Percentiles rank a stretch among this genome's conserved stretches.
phyloP scores from a whole-genome alignment of 2,888 invertebrate species.

The Tetranychus piercei region DNA sequence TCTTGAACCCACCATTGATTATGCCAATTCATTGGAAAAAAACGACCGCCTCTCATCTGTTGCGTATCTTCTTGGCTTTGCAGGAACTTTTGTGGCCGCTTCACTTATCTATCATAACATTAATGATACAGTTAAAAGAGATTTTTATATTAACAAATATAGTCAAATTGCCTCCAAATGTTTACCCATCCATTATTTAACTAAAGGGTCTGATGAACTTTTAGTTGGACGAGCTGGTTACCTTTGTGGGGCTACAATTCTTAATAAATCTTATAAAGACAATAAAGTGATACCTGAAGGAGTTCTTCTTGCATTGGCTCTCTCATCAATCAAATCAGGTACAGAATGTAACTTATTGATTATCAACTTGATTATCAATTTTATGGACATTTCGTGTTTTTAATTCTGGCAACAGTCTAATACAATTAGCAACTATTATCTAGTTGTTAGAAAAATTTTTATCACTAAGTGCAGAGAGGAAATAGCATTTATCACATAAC shows the following conservation, averaged over 20 bases:
- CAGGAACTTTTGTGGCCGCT: slow-evolving; percentile 54
- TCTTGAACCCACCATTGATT: slow-evolving; percentile 43
- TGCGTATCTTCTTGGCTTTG: slow-evolving; percentile 57
- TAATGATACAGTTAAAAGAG: slow-evolving; percentile 34
- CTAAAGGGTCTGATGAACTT: slow-evolving; percentile 47
- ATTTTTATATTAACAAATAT: slow-evolving; percentile 34
- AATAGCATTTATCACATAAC: too few species aligned
- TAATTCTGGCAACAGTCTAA: too few species aligned
- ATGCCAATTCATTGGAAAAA: slow-evolving; percentile 35
- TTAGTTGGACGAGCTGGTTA: slow-evolving; percentile 70
- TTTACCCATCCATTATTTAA: slow-evolving; percentile 32
- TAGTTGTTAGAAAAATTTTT: too few species aligned
- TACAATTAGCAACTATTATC: too few species aligned
- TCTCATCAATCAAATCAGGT: neutral
- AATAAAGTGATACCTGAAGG: too few species aligned
- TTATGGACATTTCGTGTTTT: too few species aligned
- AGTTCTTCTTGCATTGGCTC: too few species aligned
- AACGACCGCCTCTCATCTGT: slow-evolving; percentile 38
- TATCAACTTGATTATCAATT: too few species aligned
- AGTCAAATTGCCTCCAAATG: slow-evolving; percentile 35
- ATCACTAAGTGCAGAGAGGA: too few species aligned
- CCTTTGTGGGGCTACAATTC: slow-evolving; percentile 42
- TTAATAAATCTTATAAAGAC: slow-evolving; percentile 28
- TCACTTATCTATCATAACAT: slow-evolving; percentile 31
- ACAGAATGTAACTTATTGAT: neutral